phyloP scores from a whole-genome alignment of 2,797 vertebrate genomes.

The Acridotheres tristis region DNA sequence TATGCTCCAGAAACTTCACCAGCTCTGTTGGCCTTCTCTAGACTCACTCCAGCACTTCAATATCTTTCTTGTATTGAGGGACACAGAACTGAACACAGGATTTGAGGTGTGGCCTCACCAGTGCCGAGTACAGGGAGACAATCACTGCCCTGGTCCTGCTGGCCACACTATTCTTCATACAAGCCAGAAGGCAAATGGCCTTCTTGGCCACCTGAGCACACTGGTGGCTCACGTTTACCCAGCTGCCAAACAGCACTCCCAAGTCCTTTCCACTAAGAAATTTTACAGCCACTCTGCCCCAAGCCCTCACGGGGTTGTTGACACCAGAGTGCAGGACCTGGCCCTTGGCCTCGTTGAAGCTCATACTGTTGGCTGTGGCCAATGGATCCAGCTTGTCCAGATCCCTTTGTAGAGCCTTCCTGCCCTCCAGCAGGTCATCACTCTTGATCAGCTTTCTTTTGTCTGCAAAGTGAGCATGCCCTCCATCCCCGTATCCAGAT shows the following conservation, averaged over 20 bases:
- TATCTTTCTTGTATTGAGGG: not conserved
- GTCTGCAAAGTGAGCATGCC: not conserved
- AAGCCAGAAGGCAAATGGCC: not conserved
- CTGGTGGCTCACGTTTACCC: not conserved
- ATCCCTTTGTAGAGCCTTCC: not conserved
- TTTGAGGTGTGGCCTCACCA: not conserved
- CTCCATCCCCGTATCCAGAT: not conserved
- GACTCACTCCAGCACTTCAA: not conserved
- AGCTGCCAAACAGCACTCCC: not conserved
- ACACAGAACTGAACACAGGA: not conserved
- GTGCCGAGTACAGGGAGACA: rapidly evolving
- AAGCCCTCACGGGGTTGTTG: not conserved
- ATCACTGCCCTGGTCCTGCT: not conserved
- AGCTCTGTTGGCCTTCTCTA: not conserved
- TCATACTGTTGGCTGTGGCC: not conserved
- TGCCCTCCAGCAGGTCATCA: not conserved
- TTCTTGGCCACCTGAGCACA: not conserved
- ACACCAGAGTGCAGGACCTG: too few species aligned
- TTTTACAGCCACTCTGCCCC: not conserved
- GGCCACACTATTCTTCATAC: not conserved
- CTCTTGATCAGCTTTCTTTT: not conserved
- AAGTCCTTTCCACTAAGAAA: not conserved
- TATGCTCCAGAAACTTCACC: not conserved
- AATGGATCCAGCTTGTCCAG: not conserved
- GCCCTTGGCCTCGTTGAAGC: rapidly evolving